A percentile compares a stretch with the other conserved stretches of the same genome.
phyloP scores from a whole-genome alignment of 30 jellyfish, hydroid and myxozoan genomes.

The Nemopilema nomurai region DNA sequence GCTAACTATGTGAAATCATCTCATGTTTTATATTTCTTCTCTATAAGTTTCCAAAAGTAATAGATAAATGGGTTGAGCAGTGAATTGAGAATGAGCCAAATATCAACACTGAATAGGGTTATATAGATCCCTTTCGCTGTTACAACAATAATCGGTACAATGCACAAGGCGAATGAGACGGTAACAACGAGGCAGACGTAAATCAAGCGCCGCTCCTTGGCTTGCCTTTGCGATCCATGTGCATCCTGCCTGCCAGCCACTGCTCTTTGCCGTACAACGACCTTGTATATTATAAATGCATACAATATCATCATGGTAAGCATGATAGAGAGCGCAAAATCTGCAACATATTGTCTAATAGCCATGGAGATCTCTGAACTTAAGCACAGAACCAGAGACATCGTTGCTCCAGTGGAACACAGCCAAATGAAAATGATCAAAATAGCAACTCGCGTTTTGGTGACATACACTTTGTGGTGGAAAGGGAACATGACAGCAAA shows the following conservation, averaged over 20 bases:
- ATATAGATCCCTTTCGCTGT: neutral
- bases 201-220: slow-evolving; percentile 31
- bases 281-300: slow-evolving; percentile 20
- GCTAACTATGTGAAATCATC: no score
- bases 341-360: neutral
- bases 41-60: slow-evolving; percentile 33
- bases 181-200: slow-evolving; percentile 6
- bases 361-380: neutral
- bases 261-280: neutral
- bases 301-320: slow-evolving; percentile 4
- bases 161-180: neutral
- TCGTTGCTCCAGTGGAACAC: neutral
- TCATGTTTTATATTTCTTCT: neutral
- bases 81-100: slow-evolving; percentile 1
- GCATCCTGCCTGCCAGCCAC: neutral
- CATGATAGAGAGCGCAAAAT: neutral
- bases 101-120: neutral
- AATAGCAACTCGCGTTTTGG: neutral
- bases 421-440: slow-evolving; percentile 18
- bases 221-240: neutral
- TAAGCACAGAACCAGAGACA: neutral
- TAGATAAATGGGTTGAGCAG: slow-evolving; percentile 21
- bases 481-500: slow-evolving; percentile 32
- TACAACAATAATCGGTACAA: neutral
- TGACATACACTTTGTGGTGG: slow-evolving; percentile 25